Base-by-base conservation (phyloP, 2,888 invertebrate species). In the Troilus luridus region DNA sequence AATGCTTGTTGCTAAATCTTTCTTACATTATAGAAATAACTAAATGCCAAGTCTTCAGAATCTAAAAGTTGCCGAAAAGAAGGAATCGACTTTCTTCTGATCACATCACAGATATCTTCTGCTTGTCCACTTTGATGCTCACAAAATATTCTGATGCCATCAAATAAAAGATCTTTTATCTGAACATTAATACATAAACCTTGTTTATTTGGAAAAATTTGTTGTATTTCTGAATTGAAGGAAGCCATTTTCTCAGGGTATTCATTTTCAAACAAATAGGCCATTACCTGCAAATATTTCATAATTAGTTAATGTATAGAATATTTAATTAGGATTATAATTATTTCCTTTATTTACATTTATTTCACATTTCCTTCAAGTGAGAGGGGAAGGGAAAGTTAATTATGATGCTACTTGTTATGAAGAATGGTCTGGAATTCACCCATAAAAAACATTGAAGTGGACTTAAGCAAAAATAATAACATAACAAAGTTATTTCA, bases 161-260 rank as follows among this genome's bases (percentile, higher is more conserved):
- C 95, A 92, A 96, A 96, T 88, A 96, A 94, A 41, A 96, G 93
- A 77, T 96, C 95, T 60, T 94, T 94, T 0, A 95, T 95, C 91
- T 94, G 95, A 7, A 94, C 95, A 41, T 94, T 94, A 85, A 95
- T 91, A 93, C 96, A 96, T 0, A 92, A 88, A 27, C 90, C 89
- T 0, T 94, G 94, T 1, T 95, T 93, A 91, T 94, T 94, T 0
- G 95, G 93, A 93, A 95, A 96, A 92, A 96, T 94, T 92, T 94
- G 94, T 27, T 94, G 95, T 77, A 96, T 93, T 0, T 95, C 95
- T 24, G 94, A 93, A 93, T 95, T 95, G 27, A 96, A 93, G 91
- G 95, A 93, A 0, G 93, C 93, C 27, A 95, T 93, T 12, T 95
- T 93, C 7, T 94, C 93, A 0, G 95, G 94, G 93, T 95, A 94